Conservation (phyloP, 2,797 vertebrate species). For the Pipistrellus pipistrellus region DNA sequence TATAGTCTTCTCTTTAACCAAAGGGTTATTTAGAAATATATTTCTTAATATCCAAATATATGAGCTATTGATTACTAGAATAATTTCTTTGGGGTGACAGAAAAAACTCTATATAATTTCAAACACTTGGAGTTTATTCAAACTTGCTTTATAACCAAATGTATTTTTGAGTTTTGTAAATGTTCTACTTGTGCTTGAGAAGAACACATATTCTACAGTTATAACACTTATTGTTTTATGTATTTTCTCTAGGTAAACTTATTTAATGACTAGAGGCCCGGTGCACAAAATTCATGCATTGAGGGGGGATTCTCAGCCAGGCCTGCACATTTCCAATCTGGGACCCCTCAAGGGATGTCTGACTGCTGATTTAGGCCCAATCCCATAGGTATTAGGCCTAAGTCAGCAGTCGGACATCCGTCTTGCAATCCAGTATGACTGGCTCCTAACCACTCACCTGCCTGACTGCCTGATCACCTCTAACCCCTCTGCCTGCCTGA, state of each 20-base stretch:
- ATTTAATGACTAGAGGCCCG: background rate
- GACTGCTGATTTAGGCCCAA: too few relatives aligned
- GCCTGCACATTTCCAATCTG: too few relatives aligned
- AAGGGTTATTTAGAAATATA: background rate
- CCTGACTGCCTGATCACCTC: too few relatives aligned
- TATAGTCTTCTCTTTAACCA: conserved; percentile 5
- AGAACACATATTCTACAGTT: background rate
- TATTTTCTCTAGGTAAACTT: background rate
- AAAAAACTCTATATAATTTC: conserved; percentile 30
- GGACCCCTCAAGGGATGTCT: too few relatives aligned
- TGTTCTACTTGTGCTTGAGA: background rate
- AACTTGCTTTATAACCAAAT: background rate
- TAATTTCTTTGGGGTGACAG: background rate
- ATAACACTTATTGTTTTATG: background rate
- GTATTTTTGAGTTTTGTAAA: conserved; percentile 19
- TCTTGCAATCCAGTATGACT: too few relatives aligned
- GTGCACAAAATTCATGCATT: too few relatives aligned
- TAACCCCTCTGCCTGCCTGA: too few relatives aligned
- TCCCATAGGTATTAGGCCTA: too few relatives aligned
- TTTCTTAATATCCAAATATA: conserved; percentile 5
- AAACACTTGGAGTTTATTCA: conserved; percentile 27
- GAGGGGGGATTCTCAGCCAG: too few relatives aligned
- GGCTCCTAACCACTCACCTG: too few relatives aligned
- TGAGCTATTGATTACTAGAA: background rate
- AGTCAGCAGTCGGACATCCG: too few relatives aligned